Evolutionary conservation across 2,797 vertebrate genomes (phyloP).

Genomic region (Eutrigla gurnardus): DNA sequence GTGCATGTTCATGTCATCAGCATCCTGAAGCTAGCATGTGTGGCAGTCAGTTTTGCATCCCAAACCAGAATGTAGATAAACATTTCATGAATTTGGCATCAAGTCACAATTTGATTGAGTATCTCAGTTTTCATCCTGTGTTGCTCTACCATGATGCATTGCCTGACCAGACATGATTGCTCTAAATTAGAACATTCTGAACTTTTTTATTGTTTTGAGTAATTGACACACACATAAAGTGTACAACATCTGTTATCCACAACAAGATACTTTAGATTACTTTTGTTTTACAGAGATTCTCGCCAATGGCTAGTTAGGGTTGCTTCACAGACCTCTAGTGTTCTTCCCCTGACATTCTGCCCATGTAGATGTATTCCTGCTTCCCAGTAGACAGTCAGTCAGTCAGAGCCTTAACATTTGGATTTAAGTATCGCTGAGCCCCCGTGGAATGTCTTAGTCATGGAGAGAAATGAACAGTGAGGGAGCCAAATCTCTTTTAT

Average conservation of each 20-base stretch:
- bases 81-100: neutral
- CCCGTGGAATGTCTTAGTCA: conserved; percentile 44
- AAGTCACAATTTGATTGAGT: neutral
- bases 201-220: neutral
- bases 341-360: conserved; percentile 27
- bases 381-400: conserved; percentile 39
- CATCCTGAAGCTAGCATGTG: neutral
- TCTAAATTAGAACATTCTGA: neutral
- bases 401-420: conserved; percentile 34
- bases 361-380: conserved; percentile 22
- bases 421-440: conserved; percentile 21
- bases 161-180: neutral
- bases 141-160: neutral
- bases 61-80: neutral
- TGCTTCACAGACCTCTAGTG: neutral
- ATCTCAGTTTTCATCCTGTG: neutral
- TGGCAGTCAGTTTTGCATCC: neutral
- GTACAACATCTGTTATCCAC: neutral
- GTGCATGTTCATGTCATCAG: conserved; percentile 10
- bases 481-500: conserved; percentile 24
- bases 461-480: conserved; percentile 34
- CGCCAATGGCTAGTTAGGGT: neutral
- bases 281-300: conserved; percentile 1
- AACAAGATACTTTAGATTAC: neutral
- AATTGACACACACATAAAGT: neutral